Base-by-base conservation (phyloP, 2,888 invertebrate genomes). In the Euplagia quadripunctaria region DNA sequence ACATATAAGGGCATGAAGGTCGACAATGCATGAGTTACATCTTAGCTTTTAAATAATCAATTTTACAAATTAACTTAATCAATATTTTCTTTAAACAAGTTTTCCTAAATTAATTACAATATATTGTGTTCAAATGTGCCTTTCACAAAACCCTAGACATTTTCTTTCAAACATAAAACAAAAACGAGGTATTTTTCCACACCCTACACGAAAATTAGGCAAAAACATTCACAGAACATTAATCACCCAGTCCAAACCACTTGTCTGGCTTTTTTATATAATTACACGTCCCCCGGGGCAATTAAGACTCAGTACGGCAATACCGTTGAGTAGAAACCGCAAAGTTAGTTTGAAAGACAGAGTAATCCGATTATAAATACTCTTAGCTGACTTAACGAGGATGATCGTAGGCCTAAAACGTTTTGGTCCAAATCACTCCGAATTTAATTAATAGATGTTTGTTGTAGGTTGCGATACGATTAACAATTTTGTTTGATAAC, bases 281-380 rank as follows among this genome's bases (percentile, higher is more conserved):
- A 72, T 73, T 71, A 74, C 49, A 73, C 64, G 55, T 72, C 70
- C 66, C 73, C 65, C 42, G 51, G 46, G 67, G 70, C 76, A 77
- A 82, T 84, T 77, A 82, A 58, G 70, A 66, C 52, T 52, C 77
- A 63, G 68, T 73, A 73, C 63, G 70, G 51, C 71, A 73, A 76
- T 76, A 74, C 71, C 65, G 63, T 49, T 64, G 71, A 76, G 65
- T 67, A 67, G 61, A 72, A 71, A 80, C 79, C 81, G 69, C 78
- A 73, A 82, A 80, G 74, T 80, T 82, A 82, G 75, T 77, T 73
- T 69, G 75, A 78, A 82, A 82, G 81, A 75, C 73, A 49, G 72
- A 72, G 46, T 84, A 79, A 82, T 82, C 75, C 66, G 77, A 77
- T 82, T 84, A 80, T 73, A 80, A 82, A 78, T 77, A 78, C 72